phyloP scores from a whole-genome alignment of 2,888 invertebrate species.

The Sminthurinus aureus region DNA sequence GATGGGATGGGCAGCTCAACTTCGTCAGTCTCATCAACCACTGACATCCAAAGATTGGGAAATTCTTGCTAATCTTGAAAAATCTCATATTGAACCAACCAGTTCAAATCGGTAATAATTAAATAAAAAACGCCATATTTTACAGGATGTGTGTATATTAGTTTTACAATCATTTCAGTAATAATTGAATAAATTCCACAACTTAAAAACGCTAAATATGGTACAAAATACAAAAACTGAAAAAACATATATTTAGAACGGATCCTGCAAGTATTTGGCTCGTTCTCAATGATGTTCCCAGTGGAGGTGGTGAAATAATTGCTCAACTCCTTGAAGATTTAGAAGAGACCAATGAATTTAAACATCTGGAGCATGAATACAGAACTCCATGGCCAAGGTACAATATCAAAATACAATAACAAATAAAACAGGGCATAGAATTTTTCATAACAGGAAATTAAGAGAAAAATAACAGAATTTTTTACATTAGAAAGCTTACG shows the following conservation, averaged over 20 bases:
- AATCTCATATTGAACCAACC: conserved; percentile 38
- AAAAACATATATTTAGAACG: conserved; percentile 44
- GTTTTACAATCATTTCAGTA: no score
- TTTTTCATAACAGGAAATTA: neutral
- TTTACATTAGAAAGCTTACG: neutral
- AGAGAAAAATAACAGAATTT: neutral
- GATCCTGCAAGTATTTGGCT: conserved; percentile 61
- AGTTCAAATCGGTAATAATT: conserved; percentile 41
- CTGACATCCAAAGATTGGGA: conserved; percentile 31
- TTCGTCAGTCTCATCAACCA: conserved; percentile 10
- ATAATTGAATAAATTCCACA: no score
- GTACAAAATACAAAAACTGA: no score
- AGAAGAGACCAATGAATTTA: conserved; percentile 69
- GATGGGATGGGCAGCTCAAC: conserved; percentile 14
- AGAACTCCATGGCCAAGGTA: conserved; percentile 60
- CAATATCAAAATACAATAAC: neutral
- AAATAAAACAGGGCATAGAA: no score
- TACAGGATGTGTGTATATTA: neutral
- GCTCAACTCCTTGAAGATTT: conserved; percentile 70
- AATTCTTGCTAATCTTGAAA: conserved; percentile 41
- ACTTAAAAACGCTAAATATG: no score
- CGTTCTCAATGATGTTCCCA: conserved; percentile 71
- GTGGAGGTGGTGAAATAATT: conserved; percentile 70
- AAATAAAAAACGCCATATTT: neutral
- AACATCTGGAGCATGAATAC: conserved; percentile 63